Evolutionary conservation across 1,140 invertebrate genomes (phyloP), one percentile per base, ranked within the genome.

Genomic region (Drosophila bipectinata): DNA sequence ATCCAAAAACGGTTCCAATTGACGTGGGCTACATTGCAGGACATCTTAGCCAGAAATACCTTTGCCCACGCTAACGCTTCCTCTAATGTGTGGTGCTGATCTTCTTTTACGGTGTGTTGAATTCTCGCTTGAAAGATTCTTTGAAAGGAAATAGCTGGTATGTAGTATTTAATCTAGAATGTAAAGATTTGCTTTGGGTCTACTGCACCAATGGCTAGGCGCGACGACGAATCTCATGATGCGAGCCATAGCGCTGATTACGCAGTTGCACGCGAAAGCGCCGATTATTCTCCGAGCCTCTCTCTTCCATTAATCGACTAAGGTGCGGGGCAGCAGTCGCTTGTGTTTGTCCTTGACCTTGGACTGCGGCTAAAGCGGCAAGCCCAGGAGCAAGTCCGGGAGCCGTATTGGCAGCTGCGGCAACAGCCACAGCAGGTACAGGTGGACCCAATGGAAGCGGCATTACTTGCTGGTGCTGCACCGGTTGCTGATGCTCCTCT

Each of bases 141-240:
- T 1, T 14, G 12, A 8, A 9, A 41, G n/a, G n/a, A 10, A 12
- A 5, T 34, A 12, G 28, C 26, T 28, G 30, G 48, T 48, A n/a
- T 15, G 32, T 12, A 14, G 21, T 26, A n/a, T 21, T 21, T 21
- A 10, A 45, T 18, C 30, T 37, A 1, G 12, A 9, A n/a, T 26
- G 68, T 41, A 62, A n/a, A 2, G 12, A 45, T 28, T 56, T 34
- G 44, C 21, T 21, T 9, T 53, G 3, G 7, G 15, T 1, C 21
- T 39, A 30, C 30, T 34, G 4, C 32, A 15, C 2, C 18, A 45
- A 10, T 51, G 49, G 12, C 54, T 84, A 91, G 21, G 78, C 53
- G 28, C 88, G 75, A 79, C 89, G 81, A 71, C 89, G 89, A 32
- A 91, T 91, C 51, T 91, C 89, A 87, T 91, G 89, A 77, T 89